Base-by-base conservation (phyloP, 1,140 invertebrate species). In the Drosophila kikkawai region DNA sequence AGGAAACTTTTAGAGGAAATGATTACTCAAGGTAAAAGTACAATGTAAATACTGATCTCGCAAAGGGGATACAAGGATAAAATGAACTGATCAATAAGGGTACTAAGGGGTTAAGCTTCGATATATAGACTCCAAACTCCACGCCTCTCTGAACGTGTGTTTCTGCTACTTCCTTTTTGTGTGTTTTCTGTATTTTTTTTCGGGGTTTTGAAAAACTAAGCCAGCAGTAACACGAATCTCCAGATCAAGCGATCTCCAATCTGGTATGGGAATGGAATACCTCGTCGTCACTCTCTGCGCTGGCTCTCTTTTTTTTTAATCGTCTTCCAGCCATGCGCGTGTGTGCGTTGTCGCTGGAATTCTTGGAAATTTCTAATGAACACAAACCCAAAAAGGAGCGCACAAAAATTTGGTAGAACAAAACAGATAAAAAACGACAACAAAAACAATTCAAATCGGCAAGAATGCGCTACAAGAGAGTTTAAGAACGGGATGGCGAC, bases 341-440 rank as follows among this genome's bases (percentile, higher is more conserved):
- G 69, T 86, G 58, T 85, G 66, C 74, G 58, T 73, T 73, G 84
- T 87, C 78, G 80, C 47, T 88, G 65, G 66, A 73, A 59, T 87
- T 87, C 84, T 87, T 69, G 84, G 84, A 90, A 87, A 87, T 87
- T 87, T 88, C 84, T 87, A 88, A 87, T 87, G 80, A 87, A 87
- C 85, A 88, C 84, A 88, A 88, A 80, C 77, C 75, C 84, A 88
- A 88, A 88, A 87, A 87, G 84, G 84, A 87, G 84, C 77, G 65
- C 80, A 87, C 80, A 83, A 80, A 87, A 82, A 87, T 86, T 66
- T 82, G 47, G 74, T 73, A 83, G 71, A 84, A 84, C 65, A 83
- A 68, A 80, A 64, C 17, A 55, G 39, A 65, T 51, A 50, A 32
- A 34, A n/a, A 29, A 39, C 17, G 71, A 42, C 15, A 67, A 60